A percentile compares a stretch with the other conserved stretches of the same genome.
phyloP scores from a whole-genome alignment of 2,113 vertebrate species.

The Vulpes lagopus region DNA sequence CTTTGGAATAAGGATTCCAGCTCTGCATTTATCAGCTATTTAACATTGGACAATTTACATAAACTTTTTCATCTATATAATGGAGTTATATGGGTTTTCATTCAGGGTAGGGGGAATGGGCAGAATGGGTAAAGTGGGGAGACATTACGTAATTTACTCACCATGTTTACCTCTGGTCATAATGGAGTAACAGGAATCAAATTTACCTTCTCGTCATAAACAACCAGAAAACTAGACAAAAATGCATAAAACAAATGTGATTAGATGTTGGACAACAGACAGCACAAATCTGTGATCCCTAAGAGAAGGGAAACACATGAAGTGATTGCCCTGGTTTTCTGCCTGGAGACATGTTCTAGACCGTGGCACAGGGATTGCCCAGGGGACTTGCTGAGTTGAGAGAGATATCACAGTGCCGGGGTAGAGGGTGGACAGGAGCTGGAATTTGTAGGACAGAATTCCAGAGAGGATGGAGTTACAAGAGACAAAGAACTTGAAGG shows the following conservation, averaged over 20 bases:
- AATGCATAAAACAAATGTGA: background rate
- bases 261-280: background rate
- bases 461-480: background rate
- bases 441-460: background rate
- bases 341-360: background rate
- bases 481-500: background rate
- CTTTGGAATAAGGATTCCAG: constrained; percentile 30
- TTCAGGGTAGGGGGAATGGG: background rate
- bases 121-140: background rate
- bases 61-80: background rate
- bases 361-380: background rate
- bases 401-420: background rate
- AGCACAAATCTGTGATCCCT: background rate
- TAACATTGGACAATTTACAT: background rate
- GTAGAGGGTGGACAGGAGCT: background rate
- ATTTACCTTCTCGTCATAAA: background rate
- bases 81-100: background rate
- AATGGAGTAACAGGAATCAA: background rate
- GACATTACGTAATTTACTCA: background rate
- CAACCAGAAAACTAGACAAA: background rate
- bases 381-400: background rate
- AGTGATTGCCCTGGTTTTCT: background rate
- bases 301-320: background rate
- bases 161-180: background rate
- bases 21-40: background rate